These are phyloP conservation scores for Brenthis daphne DNA, from an alignment of 2,888 invertebrate species.

Conservation along the genomic window DNA sequence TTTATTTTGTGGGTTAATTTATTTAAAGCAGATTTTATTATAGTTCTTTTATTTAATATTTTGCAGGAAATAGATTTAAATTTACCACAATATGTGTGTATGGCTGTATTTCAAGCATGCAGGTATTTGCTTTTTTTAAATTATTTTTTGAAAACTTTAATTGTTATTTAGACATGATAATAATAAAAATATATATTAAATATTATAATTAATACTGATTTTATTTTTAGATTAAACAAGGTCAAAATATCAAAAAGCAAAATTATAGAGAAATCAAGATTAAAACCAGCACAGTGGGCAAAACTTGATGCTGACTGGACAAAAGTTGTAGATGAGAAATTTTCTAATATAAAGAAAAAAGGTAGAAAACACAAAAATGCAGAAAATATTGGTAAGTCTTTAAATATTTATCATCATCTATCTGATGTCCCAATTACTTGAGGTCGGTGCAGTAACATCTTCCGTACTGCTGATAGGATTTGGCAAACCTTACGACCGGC, in stretches of 20 bases:
- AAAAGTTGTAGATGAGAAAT: constrained; percentile 69
- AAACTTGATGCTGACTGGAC: constrained; percentile 83
- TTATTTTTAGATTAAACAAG: constrained; percentile 70
- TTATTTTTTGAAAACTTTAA: not conserved
- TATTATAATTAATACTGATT: not conserved
- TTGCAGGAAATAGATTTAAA: constrained; percentile 77
- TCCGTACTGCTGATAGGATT: too few species aligned
- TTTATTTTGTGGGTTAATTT: too few species aligned
- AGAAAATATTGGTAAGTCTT: constrained; percentile 48
- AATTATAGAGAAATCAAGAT: constrained; percentile 79
- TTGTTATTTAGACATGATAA: not conserved
- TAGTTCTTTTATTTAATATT: constrained; percentile 24
- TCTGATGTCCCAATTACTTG: too few species aligned
- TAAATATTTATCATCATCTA: too few species aligned
- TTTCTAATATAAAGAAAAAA: constrained; percentile 52
- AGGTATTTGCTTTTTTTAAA: constrained; percentile 60
- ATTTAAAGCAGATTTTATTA: not conserved
- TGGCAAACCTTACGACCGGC: too few species aligned
- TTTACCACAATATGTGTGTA: constrained; percentile 85
- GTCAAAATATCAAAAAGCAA: constrained; percentile 82
- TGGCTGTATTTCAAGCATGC: constrained; percentile 85
- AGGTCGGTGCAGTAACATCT: too few species aligned
- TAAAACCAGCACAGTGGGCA: constrained; percentile 83
- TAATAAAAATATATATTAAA: not conserved
- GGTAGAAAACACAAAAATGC: constrained; percentile 50